A percentile compares a stretch with the other conserved stretches of the same genome.
Evolutionary conservation across 2,113 vertebrate species (phyloP).

Genomic region (Tylochromis polylepis): DNA sequence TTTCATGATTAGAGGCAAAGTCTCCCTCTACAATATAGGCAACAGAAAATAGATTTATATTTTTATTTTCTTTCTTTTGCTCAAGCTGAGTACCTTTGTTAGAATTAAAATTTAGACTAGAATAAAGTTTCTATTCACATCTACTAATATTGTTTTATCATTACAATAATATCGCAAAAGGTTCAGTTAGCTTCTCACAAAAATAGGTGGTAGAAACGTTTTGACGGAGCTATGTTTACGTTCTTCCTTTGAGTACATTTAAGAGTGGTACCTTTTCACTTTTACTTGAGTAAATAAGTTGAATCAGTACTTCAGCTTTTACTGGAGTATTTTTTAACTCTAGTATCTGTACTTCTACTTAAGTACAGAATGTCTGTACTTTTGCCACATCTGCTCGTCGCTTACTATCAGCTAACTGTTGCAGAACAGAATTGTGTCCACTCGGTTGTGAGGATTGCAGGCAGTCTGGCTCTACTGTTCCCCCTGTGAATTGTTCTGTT

Average conservation of each 20-base stretch:
- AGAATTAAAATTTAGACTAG: rapidly evolving
- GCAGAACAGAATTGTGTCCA: neutral
- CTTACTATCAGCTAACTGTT: neutral
- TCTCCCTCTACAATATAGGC: neutral
- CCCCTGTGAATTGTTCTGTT: neutral
- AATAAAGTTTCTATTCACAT: neutral
- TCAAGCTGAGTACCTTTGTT: neutral
- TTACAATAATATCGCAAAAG: neutral
- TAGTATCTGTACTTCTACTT: neutral
- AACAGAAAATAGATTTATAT: neutral
- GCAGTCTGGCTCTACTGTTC: neutral
- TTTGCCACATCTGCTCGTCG: neutral
- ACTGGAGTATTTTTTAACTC: neutral
- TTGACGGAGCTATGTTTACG: neutral
- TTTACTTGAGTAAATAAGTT: neutral
- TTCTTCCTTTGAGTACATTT: too few species aligned
- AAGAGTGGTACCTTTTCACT: neutral
- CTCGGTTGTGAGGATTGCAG: neutral
- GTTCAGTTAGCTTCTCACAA: neutral
- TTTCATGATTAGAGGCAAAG: rapidly evolving
- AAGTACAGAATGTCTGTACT: neutral
- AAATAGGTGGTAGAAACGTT: rapidly evolving
- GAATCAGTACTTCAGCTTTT: neutral
- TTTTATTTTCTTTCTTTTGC: neutral
- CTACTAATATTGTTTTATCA: neutral